Percentiles rank a stretch among this genome's conserved stretches.
Conservation (phyloP, 2,888 invertebrate species). For the Drosophila siamana region DNA sequence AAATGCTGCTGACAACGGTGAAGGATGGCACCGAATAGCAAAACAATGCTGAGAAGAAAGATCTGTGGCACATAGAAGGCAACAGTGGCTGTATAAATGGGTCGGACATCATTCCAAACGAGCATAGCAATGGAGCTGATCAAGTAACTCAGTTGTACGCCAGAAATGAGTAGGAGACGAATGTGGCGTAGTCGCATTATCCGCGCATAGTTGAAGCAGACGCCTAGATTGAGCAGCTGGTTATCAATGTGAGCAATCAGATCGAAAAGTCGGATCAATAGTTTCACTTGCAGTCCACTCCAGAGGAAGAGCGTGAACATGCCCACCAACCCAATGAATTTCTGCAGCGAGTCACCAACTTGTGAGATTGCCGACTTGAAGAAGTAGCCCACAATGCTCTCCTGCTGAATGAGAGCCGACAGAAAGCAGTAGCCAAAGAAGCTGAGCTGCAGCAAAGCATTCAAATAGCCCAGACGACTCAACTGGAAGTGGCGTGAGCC, state of each 20-base stretch:
- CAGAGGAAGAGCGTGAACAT: conserved; percentile 81
- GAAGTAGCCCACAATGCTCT: conserved; percentile 84
- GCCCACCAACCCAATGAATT: conserved; percentile 81
- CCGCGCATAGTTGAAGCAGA: conserved; percentile 78
- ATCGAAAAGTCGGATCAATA: conserved; percentile 72
- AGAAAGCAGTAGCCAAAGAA: conserved; percentile 83
- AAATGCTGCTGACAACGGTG: conserved; percentile 80
- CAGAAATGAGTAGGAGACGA: conserved; percentile 64
- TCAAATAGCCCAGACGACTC: conserved; percentile 79
- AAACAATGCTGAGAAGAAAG: conserved; percentile 80
- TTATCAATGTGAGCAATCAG: conserved; percentile 72
- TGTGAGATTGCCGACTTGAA: conserved; percentile 84
- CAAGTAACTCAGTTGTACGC: conserved; percentile 77
- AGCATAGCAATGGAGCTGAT: conserved; percentile 79
- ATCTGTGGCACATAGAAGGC: conserved; percentile 84
- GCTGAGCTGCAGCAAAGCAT: conserved; percentile 74
- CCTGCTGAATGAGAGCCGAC: conserved; percentile 74
- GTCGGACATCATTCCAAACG: conserved; percentile 76
- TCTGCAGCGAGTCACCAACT: conserved; percentile 83
- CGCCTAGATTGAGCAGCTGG: conserved; percentile 74
- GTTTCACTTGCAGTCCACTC: conserved; percentile 68
- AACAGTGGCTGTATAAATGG: conserved; percentile 82
- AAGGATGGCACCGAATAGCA: conserved; percentile 77
- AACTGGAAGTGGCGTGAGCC: conserved; percentile 64
- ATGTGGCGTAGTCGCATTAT: conserved; percentile 76